phyloP scores from a whole-genome alignment of 2,888 invertebrate species.

The Phaonia tiefii region DNA sequence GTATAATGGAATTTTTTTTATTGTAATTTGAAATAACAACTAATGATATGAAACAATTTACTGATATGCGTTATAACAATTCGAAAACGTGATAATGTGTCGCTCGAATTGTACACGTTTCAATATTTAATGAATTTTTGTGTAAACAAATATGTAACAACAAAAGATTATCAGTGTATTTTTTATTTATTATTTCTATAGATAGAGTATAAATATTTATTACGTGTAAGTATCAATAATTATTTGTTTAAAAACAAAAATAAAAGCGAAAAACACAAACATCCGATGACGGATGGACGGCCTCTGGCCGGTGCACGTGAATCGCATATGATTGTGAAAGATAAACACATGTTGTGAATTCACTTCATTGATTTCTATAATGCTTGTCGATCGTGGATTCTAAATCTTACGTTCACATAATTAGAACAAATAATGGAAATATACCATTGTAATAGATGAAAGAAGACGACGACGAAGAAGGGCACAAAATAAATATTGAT shows the following conservation, averaged over 20 bases:
- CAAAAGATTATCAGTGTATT: conserved; percentile 26
- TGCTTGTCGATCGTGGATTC: too few relatives aligned
- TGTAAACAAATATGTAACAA: conserved; percentile 9
- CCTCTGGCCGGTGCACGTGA: conserved; percentile 43
- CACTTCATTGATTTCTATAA: too few relatives aligned
- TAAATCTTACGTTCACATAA: too few relatives aligned
- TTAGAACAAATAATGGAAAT: too few relatives aligned
- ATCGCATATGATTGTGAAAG: conserved; percentile 25
- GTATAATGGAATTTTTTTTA: too few relatives aligned
- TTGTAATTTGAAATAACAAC: too few relatives aligned
- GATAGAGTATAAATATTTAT: conserved; percentile 17
- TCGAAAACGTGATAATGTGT: conserved; percentile 13
- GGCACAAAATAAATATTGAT: too few relatives aligned
- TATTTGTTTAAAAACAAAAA: conserved; percentile 19
- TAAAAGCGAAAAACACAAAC: conserved; percentile 8
- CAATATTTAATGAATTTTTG: conserved; percentile 5
- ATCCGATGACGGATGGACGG: conserved; percentile 11
- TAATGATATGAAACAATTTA: too few relatives aligned
- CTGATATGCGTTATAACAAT: too few relatives aligned
- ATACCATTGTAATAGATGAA: too few relatives aligned
- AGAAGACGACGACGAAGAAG: too few relatives aligned
- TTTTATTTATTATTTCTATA: background rate
- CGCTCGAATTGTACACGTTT: conserved; percentile 5
- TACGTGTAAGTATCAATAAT: conserved; percentile 32
- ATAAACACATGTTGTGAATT: background rate